phyloP scores from a whole-genome alignment of 2,113 vertebrate species.

The Struthidea cinerea region DNA sequence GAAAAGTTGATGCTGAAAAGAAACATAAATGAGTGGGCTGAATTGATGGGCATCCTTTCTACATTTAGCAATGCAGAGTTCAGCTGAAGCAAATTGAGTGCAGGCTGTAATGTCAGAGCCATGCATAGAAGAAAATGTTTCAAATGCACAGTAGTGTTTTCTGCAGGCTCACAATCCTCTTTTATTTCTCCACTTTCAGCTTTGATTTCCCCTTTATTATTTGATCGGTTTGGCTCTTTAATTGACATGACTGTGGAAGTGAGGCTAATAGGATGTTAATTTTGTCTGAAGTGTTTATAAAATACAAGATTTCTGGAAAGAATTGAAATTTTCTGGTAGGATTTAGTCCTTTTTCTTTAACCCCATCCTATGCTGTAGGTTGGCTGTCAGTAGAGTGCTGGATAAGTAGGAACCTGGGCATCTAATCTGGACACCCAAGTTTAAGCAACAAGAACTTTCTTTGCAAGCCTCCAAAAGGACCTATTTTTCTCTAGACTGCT shows the following conservation, averaged over 20 bases:
- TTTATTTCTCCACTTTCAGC: not conserved
- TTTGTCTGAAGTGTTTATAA: not conserved
- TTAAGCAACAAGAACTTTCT: not conserved
- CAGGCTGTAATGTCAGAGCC: not conserved
- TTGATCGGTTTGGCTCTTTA: not conserved
- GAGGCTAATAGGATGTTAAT: not conserved
- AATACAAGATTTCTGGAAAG: not conserved
- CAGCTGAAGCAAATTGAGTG: constrained; percentile 7
- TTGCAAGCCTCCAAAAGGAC: not conserved
- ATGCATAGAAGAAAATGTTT: not conserved
- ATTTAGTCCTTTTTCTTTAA: not conserved
- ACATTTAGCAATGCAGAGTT: constrained; percentile 10
- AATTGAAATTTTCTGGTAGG: not conserved
- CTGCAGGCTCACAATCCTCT: not conserved
- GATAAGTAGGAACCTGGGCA: not conserved
- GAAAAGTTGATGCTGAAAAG: constrained; percentile 12
- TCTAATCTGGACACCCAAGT: not conserved
- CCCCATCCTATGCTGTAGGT: not conserved
- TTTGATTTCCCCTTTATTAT: not conserved
- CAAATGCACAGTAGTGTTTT: not conserved
- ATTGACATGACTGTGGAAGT: not conserved
- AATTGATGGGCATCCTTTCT: not conserved
- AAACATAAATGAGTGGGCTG: constrained; percentile 16
- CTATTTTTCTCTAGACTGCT: not conserved
- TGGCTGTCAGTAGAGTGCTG: not conserved